Base-by-base conservation (phyloP, 1,140 invertebrate species). In the Solen grandis region DNA sequence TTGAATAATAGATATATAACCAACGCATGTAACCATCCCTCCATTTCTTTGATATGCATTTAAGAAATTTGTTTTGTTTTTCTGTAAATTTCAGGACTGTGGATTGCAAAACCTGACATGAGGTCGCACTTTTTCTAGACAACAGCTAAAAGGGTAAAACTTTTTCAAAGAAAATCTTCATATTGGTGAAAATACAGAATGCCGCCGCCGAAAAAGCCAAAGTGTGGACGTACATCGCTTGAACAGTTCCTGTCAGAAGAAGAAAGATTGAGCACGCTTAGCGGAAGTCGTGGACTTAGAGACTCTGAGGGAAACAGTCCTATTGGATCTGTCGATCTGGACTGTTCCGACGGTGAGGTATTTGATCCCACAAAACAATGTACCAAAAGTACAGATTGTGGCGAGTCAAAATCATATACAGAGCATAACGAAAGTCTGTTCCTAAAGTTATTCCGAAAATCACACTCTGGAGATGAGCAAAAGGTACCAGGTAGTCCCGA, bases 151-250 rank as follows among this genome's bases (percentile, higher is more conserved):
- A 2, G 19, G 25, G 2, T 54, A 8, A 2, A 4, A 8, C 27
- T 54, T 1, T 75, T 52, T 62, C 41, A 29, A 29, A 36, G 38
- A 36, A 19, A 41, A 8, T 46, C 36, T 2, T 25, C 27, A 29
- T 60, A 41, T 22, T 52, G 22, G 29, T 36, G n/a, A 76, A 35
- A 22, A 31, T n/a, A 35, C 22, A 83, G 33, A 65, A 88, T 88
- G 87, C 87, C 87, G 27, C 87, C 87, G 16, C 87, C 87, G 60
- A 88, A 88, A 62, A 88, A 88, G 69, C 87, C 87, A 25, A 88
- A 88, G 70, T 82, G 81, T 81, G 87, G 87, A 5, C 86, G 86
- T 8, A 88, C 87, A 22, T 84, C 81, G 16, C 73, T 84, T 13
- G 86, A 88, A 68, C 87, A 88, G 85, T 88, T 88, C 69, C 69